Evolutionary conservation across 2,797 vertebrate genomes (phyloP), one percentile per base, ranked within the genome.

Genomic region (Melanotaenia trifasciata): DNA sequence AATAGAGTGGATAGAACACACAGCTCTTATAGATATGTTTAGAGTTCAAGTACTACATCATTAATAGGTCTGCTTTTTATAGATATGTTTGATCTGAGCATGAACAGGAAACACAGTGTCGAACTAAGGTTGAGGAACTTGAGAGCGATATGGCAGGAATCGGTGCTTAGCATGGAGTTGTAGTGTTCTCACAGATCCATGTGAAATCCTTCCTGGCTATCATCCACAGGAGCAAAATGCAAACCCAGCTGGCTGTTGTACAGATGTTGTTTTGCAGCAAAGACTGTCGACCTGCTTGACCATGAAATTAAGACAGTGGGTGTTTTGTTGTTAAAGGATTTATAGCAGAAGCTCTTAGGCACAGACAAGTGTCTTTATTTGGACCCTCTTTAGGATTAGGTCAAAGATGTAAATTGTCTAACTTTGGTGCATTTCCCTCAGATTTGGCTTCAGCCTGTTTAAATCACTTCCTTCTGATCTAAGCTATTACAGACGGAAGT

Each of bases 131-230:
- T 62, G 58, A 28, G 50, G 51, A 71, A 67, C 26, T 67, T 32
- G 30, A 57, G 30, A 11, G 45, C 2, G 38, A 54, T 40, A 71
- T 59, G 56, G 53, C 33, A 28, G 53, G 10, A 43, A 58, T 68
- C 57, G 38, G 32, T 63, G 58, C 74, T 88, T 83, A 65, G 62
- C 71, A 33, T 26, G 70, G 57, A 82, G 53, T 59, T 79, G 78
- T 61, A 20, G 73, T 79, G 79, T 87, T 92, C 82, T 90, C 76
- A 77, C 85, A 57, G 20, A 33, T 72, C 45, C 6, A 3, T 72
- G 85, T 66, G 80, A 18, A 57, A 63, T 68, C 65, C 30, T 0
- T 26, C 32, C 33, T 81, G 65, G 76, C 79, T 64, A 22, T 51
- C 11, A 30, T 70, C 66, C 69, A 20, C 18, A 47, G 20, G 24